Evolutionary conservation across 2,797 vertebrate genomes (phyloP).

Genomic region (Petrocephalus sullivani): DNA sequence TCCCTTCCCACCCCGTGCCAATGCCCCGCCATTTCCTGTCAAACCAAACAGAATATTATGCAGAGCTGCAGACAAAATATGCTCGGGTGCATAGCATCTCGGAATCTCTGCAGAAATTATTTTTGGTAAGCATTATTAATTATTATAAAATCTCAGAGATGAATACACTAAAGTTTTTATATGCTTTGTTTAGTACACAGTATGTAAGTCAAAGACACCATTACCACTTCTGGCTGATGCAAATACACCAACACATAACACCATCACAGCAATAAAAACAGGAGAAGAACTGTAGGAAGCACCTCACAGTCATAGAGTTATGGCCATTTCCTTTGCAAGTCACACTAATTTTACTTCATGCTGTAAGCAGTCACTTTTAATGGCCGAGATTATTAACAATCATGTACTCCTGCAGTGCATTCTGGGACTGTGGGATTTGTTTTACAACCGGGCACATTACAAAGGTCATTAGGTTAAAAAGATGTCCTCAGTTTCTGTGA

Average conservation of each 20-base stretch:
- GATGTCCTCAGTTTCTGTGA: background rate
- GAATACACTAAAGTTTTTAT: background rate
- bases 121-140: background rate
- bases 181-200: background rate
- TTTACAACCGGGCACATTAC: background rate
- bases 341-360: background rate
- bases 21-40: constrained; percentile 66
- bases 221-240: background rate
- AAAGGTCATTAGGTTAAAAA: constrained; percentile 8
- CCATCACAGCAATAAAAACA: background rate
- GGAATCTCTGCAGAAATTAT: constrained; percentile 49
- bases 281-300: background rate
- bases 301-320: background rate
- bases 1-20: background rate
- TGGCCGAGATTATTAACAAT: background rate
- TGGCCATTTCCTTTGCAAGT: background rate
- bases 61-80: constrained; percentile 68
- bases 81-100: constrained; percentile 59
- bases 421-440: background rate
- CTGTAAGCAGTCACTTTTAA: background rate
- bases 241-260: background rate
- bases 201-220: background rate
- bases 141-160: background rate
- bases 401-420: background rate
- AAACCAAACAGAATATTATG: constrained; percentile 74